Evolutionary conservation across 2,888 invertebrate genomes (phyloP).

Genomic region (Listrodromus nycthemerus): DNA sequence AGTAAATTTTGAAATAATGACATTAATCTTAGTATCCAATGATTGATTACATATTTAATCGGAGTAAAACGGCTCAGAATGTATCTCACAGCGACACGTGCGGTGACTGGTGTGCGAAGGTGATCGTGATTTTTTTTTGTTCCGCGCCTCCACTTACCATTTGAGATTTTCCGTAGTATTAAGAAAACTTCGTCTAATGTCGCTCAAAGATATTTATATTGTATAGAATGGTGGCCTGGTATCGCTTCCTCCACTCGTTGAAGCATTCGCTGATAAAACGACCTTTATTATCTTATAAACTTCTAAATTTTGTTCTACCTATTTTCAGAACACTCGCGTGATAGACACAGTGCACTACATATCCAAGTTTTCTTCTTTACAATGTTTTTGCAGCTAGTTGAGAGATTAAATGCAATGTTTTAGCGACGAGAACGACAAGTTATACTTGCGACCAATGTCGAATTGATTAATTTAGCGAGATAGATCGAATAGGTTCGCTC

Average conservation of each 20-base stretch:
- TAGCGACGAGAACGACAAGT: background rate
- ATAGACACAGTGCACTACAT: background rate
- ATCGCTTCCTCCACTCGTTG: constrained; percentile 1
- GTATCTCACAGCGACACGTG: background rate
- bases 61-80: background rate
- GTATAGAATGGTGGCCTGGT: background rate
- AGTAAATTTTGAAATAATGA: background rate
- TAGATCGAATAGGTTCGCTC: background rate
- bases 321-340: background rate
- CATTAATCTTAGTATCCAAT: background rate
- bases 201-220: constrained; percentile 12
- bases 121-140: background rate
- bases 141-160: constrained; percentile 51
- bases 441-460: background rate
- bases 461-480: background rate
- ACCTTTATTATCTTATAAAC: background rate
- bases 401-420: background rate
- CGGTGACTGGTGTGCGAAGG: background rate
- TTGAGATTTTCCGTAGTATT: constrained; percentile 34
- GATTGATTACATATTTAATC: background rate
- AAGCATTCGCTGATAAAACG: constrained; percentile 10
- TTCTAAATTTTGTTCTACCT: background rate
- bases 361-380: background rate
- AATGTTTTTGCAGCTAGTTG: background rate
- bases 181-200: background rate